Percentiles rank a stretch among this genome's conserved stretches.
phyloP scores from a whole-genome alignment of 1,140 invertebrate genomes.

The Drosophila nasuta region DNA sequence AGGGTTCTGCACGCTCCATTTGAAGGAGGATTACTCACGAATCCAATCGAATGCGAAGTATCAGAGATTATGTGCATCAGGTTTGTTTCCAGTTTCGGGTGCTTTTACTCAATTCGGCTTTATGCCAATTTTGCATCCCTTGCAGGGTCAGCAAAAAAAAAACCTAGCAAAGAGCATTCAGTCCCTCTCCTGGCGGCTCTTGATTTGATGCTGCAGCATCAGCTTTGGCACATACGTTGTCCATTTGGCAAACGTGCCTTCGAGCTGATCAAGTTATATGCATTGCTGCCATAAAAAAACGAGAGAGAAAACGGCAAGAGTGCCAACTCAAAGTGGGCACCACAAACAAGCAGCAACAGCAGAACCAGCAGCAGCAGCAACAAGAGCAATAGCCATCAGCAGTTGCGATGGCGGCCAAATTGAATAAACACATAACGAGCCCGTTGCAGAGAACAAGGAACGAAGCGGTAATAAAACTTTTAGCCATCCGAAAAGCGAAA shows the following conservation, averaged over 20 bases:
- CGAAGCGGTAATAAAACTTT: conserved; percentile 81
- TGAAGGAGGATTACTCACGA: background rate
- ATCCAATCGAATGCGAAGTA: conserved; percentile 6
- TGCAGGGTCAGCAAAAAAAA: conserved; percentile 30
- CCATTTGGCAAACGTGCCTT: conserved; percentile 46
- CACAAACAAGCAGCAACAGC: conserved; percentile 11
- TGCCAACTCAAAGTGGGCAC: conserved; percentile 50
- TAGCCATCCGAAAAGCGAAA: conserved; percentile 59
- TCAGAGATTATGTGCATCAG: conserved; percentile 2
- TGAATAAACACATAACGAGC: conserved; percentile 83
- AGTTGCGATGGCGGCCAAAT: conserved; percentile 55
- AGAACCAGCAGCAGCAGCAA: conserved; percentile 22
- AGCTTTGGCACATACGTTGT: conserved; percentile 40
- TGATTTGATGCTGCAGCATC: conserved; percentile 24
- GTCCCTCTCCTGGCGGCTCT: background rate
- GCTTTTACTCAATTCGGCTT: background rate
- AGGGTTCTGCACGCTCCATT: background rate
- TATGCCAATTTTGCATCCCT: conserved; percentile 11
- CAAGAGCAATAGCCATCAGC: conserved; percentile 22
- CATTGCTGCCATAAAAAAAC: conserved; percentile 56
- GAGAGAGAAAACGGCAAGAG: conserved; percentile 7
- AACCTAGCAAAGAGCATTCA: background rate
- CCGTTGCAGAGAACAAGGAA: conserved; percentile 54
- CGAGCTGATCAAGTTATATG: conserved; percentile 63
- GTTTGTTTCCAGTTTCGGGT: background rate